These are phyloP conservation scores for Rostrhamus sociabilis DNA, from an alignment of 2,797 vertebrate genomes.

Conservation along the genomic window DNA sequence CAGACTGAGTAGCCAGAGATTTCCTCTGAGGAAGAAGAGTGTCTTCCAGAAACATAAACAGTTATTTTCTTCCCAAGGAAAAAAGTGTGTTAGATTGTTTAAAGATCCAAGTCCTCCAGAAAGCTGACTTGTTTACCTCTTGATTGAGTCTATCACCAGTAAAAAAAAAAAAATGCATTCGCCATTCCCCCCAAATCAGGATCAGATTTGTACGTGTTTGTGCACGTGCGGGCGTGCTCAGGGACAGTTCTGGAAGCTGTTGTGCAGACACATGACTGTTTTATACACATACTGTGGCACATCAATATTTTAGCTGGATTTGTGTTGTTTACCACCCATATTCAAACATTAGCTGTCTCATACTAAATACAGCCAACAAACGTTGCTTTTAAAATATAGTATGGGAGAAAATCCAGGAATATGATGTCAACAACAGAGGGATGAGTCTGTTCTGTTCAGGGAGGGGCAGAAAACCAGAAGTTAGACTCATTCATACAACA, in stretches of 20 bases:
- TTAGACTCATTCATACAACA: slow-evolving; percentile 22
- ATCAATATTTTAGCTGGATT: background rate
- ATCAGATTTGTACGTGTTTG: background rate
- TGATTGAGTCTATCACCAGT: background rate
- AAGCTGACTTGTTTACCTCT: background rate
- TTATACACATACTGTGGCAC: background rate
- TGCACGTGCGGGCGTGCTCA: accelerated
- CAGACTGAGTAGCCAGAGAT: background rate
- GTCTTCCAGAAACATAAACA: background rate
- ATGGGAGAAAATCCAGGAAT: slow-evolving; percentile 45
- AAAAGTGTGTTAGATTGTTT: background rate
- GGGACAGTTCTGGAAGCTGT: background rate
- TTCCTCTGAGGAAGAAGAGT: background rate
- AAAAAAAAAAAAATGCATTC: background rate
- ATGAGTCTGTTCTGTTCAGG: slow-evolving; percentile 45
- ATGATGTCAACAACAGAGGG: slow-evolving; percentile 39
- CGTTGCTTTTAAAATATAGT: background rate
- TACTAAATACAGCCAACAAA: background rate
- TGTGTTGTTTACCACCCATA: background rate
- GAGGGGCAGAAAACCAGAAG: slow-evolving; percentile 49
- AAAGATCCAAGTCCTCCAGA: background rate
- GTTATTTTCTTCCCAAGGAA: background rate
- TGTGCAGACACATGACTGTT: background rate
- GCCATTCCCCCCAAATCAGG: accelerated
- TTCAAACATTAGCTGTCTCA: background rate